Percentiles rank a stretch among this genome's conserved stretches.
phyloP scores from a whole-genome alignment of 2,888 invertebrate genomes.

The Lepidochrysops patricia region DNA sequence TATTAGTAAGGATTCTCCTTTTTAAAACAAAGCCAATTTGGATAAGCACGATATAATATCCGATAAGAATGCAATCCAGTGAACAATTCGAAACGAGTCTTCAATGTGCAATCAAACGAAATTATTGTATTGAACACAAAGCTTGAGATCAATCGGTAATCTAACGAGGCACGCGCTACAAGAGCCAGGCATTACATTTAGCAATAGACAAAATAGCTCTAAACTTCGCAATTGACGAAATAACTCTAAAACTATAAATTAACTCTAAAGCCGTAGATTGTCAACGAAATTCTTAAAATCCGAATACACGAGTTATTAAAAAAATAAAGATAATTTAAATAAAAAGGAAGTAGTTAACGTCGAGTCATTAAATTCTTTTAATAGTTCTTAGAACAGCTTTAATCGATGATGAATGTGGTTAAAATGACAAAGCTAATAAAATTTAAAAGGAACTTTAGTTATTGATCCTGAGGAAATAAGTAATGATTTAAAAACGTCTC shows the following conservation, averaged over 20 bases:
- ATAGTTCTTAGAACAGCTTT: not conserved
- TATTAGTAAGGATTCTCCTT: not conserved
- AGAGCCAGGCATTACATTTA: conserved; percentile 16
- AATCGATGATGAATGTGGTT: not conserved
- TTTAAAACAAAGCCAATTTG: not conserved
- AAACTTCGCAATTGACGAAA: not conserved
- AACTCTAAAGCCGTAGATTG: too few relatives aligned
- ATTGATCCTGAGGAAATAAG: not conserved
- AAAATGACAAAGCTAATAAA: not conserved
- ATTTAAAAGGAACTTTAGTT: not conserved
- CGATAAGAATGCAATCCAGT: not conserved
- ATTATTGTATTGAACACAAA: conserved; percentile 9
- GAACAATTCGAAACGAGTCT: conserved; percentile 7
- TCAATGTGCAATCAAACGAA: conserved; percentile 8
- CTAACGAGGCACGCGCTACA: conserved; percentile 20
- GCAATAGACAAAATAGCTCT: conserved; percentile 13
- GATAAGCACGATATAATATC: not conserved
- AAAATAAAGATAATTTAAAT: not conserved
- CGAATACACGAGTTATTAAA: not conserved
- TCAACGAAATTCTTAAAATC: not conserved
- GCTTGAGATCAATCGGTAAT: conserved; percentile 8
- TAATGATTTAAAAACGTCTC: not conserved
- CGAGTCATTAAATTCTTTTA: not conserved
- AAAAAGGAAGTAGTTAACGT: not conserved
- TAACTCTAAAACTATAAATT: too few relatives aligned